phyloP scores from a whole-genome alignment of 2,888 invertebrate species.

The Stratiomys singularior region DNA sequence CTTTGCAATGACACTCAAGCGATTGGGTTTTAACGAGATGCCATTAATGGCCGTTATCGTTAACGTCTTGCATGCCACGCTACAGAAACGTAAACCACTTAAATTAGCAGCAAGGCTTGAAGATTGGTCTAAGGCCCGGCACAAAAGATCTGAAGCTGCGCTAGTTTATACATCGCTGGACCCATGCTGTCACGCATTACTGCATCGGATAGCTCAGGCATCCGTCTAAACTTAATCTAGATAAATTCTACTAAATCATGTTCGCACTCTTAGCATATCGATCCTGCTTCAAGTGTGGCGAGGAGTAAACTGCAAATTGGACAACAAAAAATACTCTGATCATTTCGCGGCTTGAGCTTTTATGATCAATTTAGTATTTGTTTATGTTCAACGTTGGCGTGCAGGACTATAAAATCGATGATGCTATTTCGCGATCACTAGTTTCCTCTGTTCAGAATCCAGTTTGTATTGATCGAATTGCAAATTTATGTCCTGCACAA shows the following conservation, averaged over 20 bases:
- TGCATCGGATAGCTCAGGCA: neutral
- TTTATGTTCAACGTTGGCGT: neutral
- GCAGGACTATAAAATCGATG: neutral
- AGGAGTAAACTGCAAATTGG: neutral
- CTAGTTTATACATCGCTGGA: neutral
- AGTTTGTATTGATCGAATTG: too few relatives aligned
- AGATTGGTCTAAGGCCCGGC: too few relatives aligned
- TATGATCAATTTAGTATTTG: neutral
- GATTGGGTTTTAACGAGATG: constrained; percentile 17
- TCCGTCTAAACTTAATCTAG: neutral
- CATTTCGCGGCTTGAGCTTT: neutral
- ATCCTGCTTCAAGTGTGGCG: neutral
- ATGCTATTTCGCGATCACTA: neutral
- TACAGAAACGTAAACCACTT: neutral
- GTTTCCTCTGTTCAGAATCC: neutral
- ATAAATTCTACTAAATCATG: neutral
- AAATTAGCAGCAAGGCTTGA: constrained; percentile 9
- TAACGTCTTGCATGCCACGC: neutral
- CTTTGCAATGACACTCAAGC: constrained; percentile 14
- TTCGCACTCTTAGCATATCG: neutral
- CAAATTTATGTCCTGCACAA: too few relatives aligned
- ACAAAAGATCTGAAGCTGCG: neutral
- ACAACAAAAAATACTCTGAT: neutral
- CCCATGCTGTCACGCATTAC: neutral
- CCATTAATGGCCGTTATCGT: constrained; percentile 20